Conservation (phyloP, 2,797 vertebrate species). For the Podarcis lilfordi region DNA sequence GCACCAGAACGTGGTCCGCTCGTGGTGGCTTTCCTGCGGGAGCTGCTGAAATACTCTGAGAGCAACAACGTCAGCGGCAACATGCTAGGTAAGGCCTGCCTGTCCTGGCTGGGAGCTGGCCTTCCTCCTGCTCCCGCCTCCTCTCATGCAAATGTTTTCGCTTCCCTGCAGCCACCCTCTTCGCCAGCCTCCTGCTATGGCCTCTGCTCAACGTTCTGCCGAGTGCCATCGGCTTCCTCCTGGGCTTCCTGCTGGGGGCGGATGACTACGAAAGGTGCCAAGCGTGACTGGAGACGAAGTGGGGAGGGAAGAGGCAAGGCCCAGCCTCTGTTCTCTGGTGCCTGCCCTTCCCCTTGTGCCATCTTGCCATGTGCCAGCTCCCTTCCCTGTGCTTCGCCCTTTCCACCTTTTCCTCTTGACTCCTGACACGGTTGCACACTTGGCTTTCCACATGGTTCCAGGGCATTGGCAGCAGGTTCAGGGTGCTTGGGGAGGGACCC, state of each 20-base stretch:
- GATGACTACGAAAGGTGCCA: constrained; percentile 85
- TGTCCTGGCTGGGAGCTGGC: rapidly evolving
- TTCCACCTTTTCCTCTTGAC: too few relatives aligned
- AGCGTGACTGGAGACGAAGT: neutral
- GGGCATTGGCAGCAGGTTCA: too few relatives aligned
- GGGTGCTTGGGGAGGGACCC: too few relatives aligned
- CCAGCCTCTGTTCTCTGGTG: constrained; percentile 17
- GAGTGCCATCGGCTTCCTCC: constrained; percentile 88
- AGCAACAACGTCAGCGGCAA: constrained; percentile 91
- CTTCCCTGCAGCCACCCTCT: constrained; percentile 86
- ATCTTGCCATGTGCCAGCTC: too few relatives aligned
- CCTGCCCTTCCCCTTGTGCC: constrained; percentile 7
- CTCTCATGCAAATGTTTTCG: neutral
- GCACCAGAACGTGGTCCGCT: too few relatives aligned
- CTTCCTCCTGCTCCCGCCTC: rapidly evolving
- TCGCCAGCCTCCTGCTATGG: constrained; percentile 93
- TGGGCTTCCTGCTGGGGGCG: constrained; percentile 88
- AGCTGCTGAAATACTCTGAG: constrained; percentile 74
- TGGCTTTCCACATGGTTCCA: too few relatives aligned
- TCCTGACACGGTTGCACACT: too few relatives aligned
- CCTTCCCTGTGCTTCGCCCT: too few relatives aligned
- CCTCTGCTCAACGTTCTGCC: constrained; percentile 88
- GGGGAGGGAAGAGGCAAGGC: neutral
- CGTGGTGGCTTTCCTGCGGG: too few relatives aligned
- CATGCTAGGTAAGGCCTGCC: constrained; percentile 86